A percentile compares a stretch with the other conserved stretches of the same genome.
Conservation (phyloP, 2,888 invertebrate genomes). For the Platerodrilus igneus region DNA sequence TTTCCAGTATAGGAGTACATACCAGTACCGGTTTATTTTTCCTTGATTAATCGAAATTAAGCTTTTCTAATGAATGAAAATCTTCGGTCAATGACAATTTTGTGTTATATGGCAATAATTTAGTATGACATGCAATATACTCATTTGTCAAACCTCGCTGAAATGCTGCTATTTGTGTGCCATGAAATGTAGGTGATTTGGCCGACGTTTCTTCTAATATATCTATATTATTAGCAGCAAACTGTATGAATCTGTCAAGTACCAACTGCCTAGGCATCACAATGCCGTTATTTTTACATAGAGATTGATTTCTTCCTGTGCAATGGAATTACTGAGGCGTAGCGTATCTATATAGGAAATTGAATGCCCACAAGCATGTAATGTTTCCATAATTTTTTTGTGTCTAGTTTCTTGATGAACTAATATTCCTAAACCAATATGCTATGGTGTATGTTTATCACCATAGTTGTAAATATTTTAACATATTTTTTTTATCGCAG, state of each 20-base stretch:
- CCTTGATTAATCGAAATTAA: no score
- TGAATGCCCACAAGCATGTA: conserved; percentile 13
- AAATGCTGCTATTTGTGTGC: no score
- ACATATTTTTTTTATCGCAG: conserved; percentile 3
- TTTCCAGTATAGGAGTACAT: no score
- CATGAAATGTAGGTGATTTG: conserved; percentile 25
- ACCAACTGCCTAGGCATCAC: conserved; percentile 6
- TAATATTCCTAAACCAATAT: conserved; percentile 11
- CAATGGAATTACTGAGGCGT: conserved; percentile 14
- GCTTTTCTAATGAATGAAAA: background rate
- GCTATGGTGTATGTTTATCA: conserved; percentile 7
- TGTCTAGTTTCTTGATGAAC: conserved; percentile 14
- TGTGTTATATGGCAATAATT: background rate
- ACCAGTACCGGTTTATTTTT: no score
- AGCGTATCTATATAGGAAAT: conserved; percentile 15
- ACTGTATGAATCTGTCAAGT: conserved; percentile 18
- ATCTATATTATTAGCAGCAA: conserved; percentile 26
- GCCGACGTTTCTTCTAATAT: conserved; percentile 25
- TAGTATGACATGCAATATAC: background rate
- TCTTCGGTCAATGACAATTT: conserved; percentile 3
- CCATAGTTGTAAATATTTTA: conserved; percentile 10
- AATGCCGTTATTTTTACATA: conserved; percentile 12
- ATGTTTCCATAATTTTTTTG: conserved; percentile 13
- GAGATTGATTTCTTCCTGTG: conserved; percentile 19
- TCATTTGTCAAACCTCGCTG: background rate